Conservation (phyloP, 1,140 invertebrate genomes). For the Hycleus cichorii region DNA sequence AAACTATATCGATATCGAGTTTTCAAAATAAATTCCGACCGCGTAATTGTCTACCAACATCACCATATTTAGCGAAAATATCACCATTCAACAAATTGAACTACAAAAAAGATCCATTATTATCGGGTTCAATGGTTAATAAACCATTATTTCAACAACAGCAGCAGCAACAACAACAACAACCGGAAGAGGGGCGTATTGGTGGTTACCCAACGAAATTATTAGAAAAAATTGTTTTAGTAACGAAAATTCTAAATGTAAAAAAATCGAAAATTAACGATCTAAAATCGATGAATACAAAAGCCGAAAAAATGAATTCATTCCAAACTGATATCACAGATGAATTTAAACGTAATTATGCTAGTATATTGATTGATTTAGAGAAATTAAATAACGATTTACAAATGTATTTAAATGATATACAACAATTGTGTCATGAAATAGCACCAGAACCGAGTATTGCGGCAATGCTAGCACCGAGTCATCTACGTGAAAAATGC, state of each 20-base stretch:
- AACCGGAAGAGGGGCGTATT: conserved; percentile 45
- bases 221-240: conserved; percentile 76
- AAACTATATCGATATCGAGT: conserved; percentile 81
- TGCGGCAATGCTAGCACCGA: conserved; percentile 80
- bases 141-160: conserved; percentile 38
- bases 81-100: conserved; percentile 26
- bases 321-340: conserved; percentile 67
- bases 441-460: conserved; percentile 81
- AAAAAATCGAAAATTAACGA: conserved; percentile 78
- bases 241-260: conserved; percentile 76
- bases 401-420: conserved; percentile 73
- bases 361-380: conserved; percentile 79
- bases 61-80: conserved; percentile 6
- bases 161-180: no score
- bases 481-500: conserved; percentile 79
- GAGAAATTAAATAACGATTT: conserved; percentile 88
- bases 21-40: conserved; percentile 79
- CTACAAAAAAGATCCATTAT: conserved; percentile 49
- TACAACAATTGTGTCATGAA: conserved; percentile 79
- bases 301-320: conserved; percentile 80
- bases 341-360: conserved; percentile 88
- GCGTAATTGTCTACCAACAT: conserved; percentile 52
- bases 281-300: conserved; percentile 81
- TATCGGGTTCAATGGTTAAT: conserved; percentile 42
- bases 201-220: conserved; percentile 81